phyloP scores from a whole-genome alignment of 2,113 vertebrate species.

The Proteles cristata region DNA sequence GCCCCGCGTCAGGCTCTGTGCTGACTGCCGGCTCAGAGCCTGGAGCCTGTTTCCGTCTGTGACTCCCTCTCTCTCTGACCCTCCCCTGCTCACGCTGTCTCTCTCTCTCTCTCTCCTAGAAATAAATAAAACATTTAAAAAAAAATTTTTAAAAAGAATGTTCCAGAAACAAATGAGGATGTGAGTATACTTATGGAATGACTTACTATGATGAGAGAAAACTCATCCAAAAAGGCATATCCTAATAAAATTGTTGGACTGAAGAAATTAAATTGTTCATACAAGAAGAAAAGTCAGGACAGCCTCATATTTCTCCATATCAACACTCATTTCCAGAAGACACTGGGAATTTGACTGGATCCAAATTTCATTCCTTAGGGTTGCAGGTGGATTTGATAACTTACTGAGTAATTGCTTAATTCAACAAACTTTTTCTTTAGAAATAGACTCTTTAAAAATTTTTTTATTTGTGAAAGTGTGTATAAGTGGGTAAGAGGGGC shows the following conservation, averaged over 20 bases:
- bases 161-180: neutral
- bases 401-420: conserved; percentile 13
- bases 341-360: neutral
- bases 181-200: neutral
- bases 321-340: neutral
- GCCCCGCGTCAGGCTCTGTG: too few relatives aligned
- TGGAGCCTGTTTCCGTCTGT: too few relatives aligned
- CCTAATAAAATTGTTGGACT: neutral
- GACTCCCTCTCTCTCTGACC: too few relatives aligned
- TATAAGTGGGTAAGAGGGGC: too few relatives aligned
- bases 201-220: neutral
- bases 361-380: neutral
- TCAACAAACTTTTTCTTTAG: neutral
- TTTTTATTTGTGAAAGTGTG: too few relatives aligned
- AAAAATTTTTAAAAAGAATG: too few relatives aligned
- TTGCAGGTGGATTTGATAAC: neutral
- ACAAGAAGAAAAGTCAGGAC: neutral
- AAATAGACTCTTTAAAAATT: too few relatives aligned
- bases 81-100: too few relatives aligned
- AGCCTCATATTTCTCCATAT: neutral
- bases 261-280: neutral
- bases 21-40: too few relatives aligned
- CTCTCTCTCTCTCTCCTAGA: too few relatives aligned
- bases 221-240: neutral
- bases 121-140: too few relatives aligned